phyloP scores from a whole-genome alignment of 2,113 vertebrate genomes.

The Azemiops feae region DNA sequence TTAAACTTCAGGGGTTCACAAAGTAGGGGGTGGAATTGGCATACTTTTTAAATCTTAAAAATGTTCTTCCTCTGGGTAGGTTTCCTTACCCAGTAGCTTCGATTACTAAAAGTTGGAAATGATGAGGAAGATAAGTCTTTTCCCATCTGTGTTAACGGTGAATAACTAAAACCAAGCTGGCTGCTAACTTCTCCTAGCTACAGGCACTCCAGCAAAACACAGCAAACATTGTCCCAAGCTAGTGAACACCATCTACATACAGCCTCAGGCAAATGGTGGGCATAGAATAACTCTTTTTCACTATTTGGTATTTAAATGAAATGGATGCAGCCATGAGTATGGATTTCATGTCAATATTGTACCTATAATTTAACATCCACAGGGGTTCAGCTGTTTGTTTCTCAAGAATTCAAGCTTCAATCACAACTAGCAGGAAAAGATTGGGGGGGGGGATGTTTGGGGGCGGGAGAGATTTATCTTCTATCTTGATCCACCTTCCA shows the following conservation, averaged over 20 bases:
- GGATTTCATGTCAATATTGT: background rate
- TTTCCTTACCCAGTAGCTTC: background rate
- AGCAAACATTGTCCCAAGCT: background rate
- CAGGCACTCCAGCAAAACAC: background rate
- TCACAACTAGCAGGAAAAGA: accelerated
- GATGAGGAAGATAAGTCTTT: background rate
- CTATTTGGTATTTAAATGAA: background rate
- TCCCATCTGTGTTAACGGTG: conserved; percentile 6
- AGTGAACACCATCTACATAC: background rate
- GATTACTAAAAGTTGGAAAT: background rate
- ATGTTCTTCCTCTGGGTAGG: background rate
- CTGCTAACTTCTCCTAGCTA: background rate
- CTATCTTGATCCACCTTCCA: background rate
- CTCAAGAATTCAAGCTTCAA: background rate
- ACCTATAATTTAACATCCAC: background rate
- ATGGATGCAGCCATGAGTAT: background rate
- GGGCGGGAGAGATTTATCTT: background rate
- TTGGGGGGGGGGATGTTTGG: background rate
- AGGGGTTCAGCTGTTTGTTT: background rate
- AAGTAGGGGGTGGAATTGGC: background rate
- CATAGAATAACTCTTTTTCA: background rate
- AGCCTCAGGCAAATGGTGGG: background rate
- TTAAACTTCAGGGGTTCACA: background rate
- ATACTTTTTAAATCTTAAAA: background rate
- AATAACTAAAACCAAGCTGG: background rate